Evolutionary conservation across 1,140 invertebrate species (phyloP).

Genomic region (Zaprionus capensis): DNA sequence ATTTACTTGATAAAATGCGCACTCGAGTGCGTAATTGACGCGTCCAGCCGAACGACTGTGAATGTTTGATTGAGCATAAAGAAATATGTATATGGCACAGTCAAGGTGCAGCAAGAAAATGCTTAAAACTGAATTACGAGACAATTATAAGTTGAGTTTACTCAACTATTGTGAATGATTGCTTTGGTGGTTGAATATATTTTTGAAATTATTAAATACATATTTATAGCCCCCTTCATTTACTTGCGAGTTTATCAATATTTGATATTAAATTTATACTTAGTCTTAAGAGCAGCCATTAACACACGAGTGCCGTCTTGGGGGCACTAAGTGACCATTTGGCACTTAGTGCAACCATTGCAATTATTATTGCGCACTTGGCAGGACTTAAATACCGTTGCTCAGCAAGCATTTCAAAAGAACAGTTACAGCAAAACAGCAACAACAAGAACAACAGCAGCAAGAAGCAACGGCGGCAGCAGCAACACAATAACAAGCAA

Average conservation of each 20-base stretch:
- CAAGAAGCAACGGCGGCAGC: not conserved
- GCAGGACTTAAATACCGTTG: not conserved
- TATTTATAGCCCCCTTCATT: not conserved
- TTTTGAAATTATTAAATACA: too few species aligned
- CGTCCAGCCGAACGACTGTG: slow-evolving; percentile 22
- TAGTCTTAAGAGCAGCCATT: not conserved
- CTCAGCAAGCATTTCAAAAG: slow-evolving; percentile 16
- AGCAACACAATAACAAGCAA: slow-evolving; percentile 45
- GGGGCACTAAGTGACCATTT: not conserved
- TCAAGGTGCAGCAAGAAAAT: too few species aligned
- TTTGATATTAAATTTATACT: not conserved
- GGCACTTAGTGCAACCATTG: slow-evolving; percentile 9
- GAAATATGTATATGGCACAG: not conserved
- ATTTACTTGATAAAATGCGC: slow-evolving; percentile 57
- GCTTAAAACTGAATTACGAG: too few species aligned
- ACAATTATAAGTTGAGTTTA: too few species aligned
- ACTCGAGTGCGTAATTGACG: slow-evolving; percentile 50
- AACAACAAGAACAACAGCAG: slow-evolving; percentile 40
- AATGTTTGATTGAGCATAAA: slow-evolving; percentile 22
- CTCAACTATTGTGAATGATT: too few species aligned
- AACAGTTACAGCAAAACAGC: slow-evolving; percentile 34
- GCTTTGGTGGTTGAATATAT: too few species aligned
- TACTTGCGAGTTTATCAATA: not conserved
- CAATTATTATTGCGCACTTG: slow-evolving; percentile 20
- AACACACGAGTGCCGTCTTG: not conserved